Percentiles rank a stretch among this genome's conserved stretches.
Conservation (phyloP, 1,140 invertebrate species). For the Drosophila dunni region DNA sequence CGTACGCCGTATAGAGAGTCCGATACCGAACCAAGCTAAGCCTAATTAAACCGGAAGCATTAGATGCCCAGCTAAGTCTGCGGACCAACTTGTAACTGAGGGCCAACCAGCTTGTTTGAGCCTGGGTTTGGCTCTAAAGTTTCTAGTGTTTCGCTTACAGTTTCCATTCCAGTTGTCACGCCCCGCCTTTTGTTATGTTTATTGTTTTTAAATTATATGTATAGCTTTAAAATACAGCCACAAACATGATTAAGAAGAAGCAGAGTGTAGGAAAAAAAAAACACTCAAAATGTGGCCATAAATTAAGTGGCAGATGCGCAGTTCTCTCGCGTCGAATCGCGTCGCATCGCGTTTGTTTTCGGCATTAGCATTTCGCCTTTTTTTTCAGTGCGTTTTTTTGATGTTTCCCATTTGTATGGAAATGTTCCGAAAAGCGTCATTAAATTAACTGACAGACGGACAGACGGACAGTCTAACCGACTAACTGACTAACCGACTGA, state of each 20-base stretch:
- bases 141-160: slow-evolving; percentile 11
- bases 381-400: not conserved
- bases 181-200: slow-evolving; percentile 57
- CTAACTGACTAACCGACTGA: slow-evolving; percentile 14
- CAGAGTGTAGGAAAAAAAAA: slow-evolving; percentile 8
- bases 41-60: slow-evolving; percentile 77
- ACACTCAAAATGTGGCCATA: slow-evolving; percentile 45
- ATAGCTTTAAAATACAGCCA: slow-evolving; percentile 18
- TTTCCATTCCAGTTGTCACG: slow-evolving; percentile 56
- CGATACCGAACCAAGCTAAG: slow-evolving; percentile 43
- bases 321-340: slow-evolving; percentile 23
- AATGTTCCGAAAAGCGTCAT: slow-evolving; percentile 45
- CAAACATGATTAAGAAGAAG: not conserved
- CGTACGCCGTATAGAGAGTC: slow-evolving; percentile 13
- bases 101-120: slow-evolving; percentile 35
- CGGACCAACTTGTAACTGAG: slow-evolving; percentile 42
- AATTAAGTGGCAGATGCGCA: slow-evolving; percentile 58
- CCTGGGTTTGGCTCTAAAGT: slow-evolving; percentile 11
- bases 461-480: not conserved
- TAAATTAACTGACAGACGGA: slow-evolving; percentile 27
- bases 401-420: slow-evolving; percentile 39
- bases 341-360: not conserved
- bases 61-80: slow-evolving; percentile 51
- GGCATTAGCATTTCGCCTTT: slow-evolving; percentile 55
- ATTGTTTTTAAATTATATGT: slow-evolving; percentile 64